Evolutionary conservation across 2,888 invertebrate genomes (phyloP).

Genomic region (Campoplex nolae): DNA sequence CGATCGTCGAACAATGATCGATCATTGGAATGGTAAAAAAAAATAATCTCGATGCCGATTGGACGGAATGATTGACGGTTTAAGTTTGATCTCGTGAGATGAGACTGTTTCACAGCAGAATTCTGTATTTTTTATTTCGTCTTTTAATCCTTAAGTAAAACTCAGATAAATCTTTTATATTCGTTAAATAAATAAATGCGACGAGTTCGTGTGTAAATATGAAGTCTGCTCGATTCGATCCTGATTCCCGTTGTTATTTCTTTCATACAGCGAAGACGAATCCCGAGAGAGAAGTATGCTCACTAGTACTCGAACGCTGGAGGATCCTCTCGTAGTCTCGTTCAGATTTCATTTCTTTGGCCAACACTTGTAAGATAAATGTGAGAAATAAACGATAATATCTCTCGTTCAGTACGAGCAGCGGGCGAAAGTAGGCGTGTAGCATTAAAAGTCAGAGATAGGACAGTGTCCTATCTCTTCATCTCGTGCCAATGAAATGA

Average conservation of each 20-base stretch:
- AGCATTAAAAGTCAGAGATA: not conserved
- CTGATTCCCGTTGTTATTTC: not conserved
- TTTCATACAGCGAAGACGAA: not conserved
- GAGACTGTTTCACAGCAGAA: too few relatives aligned
- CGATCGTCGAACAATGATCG: not conserved
- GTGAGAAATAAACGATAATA: constrained; percentile 39
- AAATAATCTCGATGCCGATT: not conserved
- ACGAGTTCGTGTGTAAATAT: not conserved
- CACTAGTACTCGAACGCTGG: constrained; percentile 29
- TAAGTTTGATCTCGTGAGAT: too few relatives aligned
- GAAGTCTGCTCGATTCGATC: not conserved
- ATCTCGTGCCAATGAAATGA: too few relatives aligned
- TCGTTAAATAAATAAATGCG: not conserved
- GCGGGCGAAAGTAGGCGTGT: too few relatives aligned
- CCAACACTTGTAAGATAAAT: constrained; percentile 27
- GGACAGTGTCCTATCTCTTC: too few relatives aligned
- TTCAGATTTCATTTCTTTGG: constrained; percentile 38
- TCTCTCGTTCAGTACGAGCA: constrained; percentile 6
- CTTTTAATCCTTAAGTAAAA: too few relatives aligned
- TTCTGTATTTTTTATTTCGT: not conserved
- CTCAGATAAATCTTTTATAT: not conserved
- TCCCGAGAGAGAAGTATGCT: constrained; percentile 32
- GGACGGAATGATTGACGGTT: too few relatives aligned
- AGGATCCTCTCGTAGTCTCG: constrained; percentile 44
- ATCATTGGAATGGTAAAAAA: too few relatives aligned